A percentile compares a stretch with the other conserved stretches of the same genome.
Conservation (phyloP, 2,797 vertebrate species). For the Microtus obscurus region DNA sequence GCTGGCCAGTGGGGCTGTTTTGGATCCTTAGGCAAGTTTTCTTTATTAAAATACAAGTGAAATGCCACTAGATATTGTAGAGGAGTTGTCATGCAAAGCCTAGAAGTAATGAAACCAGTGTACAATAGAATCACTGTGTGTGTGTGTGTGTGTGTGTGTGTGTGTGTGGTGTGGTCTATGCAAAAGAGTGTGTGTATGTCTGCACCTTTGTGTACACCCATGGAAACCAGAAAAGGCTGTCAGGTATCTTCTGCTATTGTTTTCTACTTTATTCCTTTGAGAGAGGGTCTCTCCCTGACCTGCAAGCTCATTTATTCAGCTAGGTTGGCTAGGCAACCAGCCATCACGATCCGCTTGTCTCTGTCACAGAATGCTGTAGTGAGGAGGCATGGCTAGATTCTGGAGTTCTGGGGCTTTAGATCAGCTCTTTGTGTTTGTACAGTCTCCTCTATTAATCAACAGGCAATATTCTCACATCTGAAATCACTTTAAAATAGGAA, state of each 20-base stretch:
- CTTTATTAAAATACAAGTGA: too few species aligned
- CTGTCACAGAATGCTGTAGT: background rate
- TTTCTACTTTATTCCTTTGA: background rate
- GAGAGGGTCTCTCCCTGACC: background rate
- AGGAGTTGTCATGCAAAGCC: background rate
- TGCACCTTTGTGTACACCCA: background rate
- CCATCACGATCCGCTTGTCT: background rate
- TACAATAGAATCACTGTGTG: background rate
- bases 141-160: too few species aligned
- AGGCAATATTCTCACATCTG: background rate
- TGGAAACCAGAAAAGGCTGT: background rate
- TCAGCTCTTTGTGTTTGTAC: too few species aligned
- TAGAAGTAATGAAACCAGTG: background rate
- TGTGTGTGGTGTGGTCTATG: background rate
- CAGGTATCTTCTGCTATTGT: background rate
- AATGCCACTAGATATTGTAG: background rate
- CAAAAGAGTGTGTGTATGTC: background rate
- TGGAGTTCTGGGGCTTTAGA: background rate
- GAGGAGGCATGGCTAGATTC: background rate
- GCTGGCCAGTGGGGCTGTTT: too few species aligned
- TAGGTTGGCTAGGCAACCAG: background rate
- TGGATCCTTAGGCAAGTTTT: too few species aligned
- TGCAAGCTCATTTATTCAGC: background rate
- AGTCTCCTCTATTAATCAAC: background rate
- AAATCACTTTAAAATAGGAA: background rate